Evolutionary conservation across 1,140 invertebrate species (phyloP).

Genomic region (Pogonomyrmex californicus): DNA sequence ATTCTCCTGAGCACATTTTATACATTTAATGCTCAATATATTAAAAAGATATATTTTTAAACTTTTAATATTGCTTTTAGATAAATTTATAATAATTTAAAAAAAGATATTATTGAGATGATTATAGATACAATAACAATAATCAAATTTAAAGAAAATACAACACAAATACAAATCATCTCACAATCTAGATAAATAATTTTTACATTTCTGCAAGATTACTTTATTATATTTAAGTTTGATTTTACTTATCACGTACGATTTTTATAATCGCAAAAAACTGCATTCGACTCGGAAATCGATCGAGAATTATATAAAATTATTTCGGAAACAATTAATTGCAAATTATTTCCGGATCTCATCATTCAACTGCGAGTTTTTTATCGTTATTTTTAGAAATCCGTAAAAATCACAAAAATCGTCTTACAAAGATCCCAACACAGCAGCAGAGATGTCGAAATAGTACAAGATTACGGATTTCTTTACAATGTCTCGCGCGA

Average conservation of each 20-base stretch:
- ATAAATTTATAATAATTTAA: constrained; percentile 5
- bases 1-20: not conserved
- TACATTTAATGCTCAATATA: not conserved
- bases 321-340: constrained; percentile 13
- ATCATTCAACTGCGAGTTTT: not conserved
- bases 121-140: not conserved
- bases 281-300: not conserved
- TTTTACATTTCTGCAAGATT: constrained; percentile 4
- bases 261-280: not conserved
- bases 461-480: not conserved
- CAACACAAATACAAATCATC: not conserved
- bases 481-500: constrained; percentile 23
- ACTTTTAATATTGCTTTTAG: not conserved
- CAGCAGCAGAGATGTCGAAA: not conserved
- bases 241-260: not conserved
- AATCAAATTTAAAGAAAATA: not conserved
- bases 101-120: not conserved
- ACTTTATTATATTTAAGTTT: constrained; percentile 7
- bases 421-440: not conserved
- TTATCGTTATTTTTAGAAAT: constrained; percentile 18
- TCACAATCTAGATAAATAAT: not conserved
- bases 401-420: not conserved
- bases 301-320: not conserved
- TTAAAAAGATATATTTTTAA: not conserved
- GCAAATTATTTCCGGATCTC: not conserved